Evolutionary conservation across 2,797 vertebrate genomes (phyloP).

Genomic region (Pampus argenteus): DNA sequence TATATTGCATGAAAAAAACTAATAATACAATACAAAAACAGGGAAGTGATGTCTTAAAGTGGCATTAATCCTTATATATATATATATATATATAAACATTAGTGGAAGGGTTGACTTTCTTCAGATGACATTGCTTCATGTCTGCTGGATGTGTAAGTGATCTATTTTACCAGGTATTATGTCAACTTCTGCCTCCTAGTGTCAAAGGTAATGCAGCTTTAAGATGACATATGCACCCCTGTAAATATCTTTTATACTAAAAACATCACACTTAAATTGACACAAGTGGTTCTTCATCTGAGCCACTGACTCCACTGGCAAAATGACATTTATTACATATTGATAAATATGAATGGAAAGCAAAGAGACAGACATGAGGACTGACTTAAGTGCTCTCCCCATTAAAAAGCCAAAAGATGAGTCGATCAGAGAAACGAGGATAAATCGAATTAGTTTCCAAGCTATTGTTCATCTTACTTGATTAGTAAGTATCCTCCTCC

Average conservation of each 20-base stretch:
- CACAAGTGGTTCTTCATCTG: neutral
- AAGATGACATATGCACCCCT: neutral
- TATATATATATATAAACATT: no score
- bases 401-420: constrained; percentile 26
- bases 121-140: neutral
- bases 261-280: neutral
- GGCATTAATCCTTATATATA: neutral
- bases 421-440: constrained; percentile 24
- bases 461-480: constrained; percentile 59
- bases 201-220: neutral
- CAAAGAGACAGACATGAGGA: neutral
- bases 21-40: neutral
- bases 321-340: constrained; percentile 34
- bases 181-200: neutral
- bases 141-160: neutral
- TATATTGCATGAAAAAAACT: no score
- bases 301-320: neutral
- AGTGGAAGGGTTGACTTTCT: neutral
- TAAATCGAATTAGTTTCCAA: constrained; percentile 46
- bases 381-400: constrained; percentile 36
- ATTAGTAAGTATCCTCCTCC: constrained; percentile 43
- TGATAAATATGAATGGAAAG: constrained; percentile 22
- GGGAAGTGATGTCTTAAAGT: neutral
- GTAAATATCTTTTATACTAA: neutral
- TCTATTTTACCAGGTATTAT: neutral